These are phyloP conservation scores for Sthenelais limicola DNA, from an alignment of 2,888 invertebrate species.

Conservation along the genomic window DNA sequence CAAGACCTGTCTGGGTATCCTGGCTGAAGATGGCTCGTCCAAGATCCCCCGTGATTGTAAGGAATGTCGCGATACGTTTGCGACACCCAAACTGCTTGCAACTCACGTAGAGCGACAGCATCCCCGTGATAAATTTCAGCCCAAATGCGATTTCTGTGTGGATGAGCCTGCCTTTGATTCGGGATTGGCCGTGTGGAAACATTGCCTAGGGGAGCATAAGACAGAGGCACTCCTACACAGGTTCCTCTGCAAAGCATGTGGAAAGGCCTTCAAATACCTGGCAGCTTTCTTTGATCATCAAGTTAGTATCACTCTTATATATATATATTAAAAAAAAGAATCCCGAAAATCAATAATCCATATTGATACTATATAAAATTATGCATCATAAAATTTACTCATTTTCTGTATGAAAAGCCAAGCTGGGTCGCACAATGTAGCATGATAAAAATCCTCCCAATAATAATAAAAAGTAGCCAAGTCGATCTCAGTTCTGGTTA, in stretches of 20 bases:
- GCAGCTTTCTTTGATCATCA: constrained; percentile 20
- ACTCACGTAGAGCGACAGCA: not conserved
- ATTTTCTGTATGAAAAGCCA: no score
- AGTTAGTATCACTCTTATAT: no score
- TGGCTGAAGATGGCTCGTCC: not conserved
- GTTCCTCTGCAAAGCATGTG: constrained; percentile 10
- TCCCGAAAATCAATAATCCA: no score
- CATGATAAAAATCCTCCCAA: no score
- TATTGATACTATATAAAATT: no score
- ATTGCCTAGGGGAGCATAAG: constrained; percentile 6
- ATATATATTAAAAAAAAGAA: no score
- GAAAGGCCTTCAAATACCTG: not conserved
- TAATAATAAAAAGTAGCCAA: no score
- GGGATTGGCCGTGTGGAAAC: constrained; percentile 10
- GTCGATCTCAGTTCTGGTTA: no score
- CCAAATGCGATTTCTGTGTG: not conserved
- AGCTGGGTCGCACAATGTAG: no score
- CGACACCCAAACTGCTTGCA: not conserved
- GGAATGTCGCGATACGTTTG: not conserved
- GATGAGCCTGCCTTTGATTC: not conserved
- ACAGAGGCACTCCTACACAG: not conserved
- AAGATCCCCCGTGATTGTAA: constrained; percentile 5
- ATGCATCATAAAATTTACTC: no score
- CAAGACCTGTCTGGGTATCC: not conserved
- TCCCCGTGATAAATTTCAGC: not conserved